A percentile compares a stretch with the other conserved stretches of the same genome.
Conservation (phyloP, 2,888 invertebrate genomes). For the Chorisops tibialis region DNA sequence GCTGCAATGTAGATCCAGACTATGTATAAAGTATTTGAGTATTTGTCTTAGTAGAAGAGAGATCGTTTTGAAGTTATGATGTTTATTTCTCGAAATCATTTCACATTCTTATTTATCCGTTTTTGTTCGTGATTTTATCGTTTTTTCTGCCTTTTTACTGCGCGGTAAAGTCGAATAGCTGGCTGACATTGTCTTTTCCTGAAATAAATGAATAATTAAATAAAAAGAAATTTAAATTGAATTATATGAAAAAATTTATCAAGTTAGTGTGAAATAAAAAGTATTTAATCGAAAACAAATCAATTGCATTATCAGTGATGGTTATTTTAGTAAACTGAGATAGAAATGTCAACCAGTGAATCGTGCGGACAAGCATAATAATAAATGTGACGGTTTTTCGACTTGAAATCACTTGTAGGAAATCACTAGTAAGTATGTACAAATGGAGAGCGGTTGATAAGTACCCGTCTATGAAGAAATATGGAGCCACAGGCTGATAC, state of each 20-base stretch:
- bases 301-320: not conserved
- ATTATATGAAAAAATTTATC: not conserved
- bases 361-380: not conserved
- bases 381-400: too few relatives aligned
- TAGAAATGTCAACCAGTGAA: not conserved
- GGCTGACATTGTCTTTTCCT: conserved; percentile 51
- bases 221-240: not conserved
- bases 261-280: not conserved
- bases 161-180: conserved; percentile 52
- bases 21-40: too few relatives aligned
- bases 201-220: conserved; percentile 32
- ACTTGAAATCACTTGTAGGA: too few relatives aligned
- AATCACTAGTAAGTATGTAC: too few relatives aligned
- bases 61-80: too few relatives aligned
- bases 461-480: too few relatives aligned
- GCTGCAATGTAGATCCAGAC: too few relatives aligned
- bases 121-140: conserved; percentile 36
- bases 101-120: conserved; percentile 37
- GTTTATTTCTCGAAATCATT: too few relatives aligned
- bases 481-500: too few relatives aligned
- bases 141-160: conserved; percentile 48
- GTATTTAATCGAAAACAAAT: not conserved
- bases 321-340: not conserved
- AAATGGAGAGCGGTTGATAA: too few relatives aligned
- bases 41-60: too few relatives aligned